phyloP scores from a whole-genome alignment of 2,113 vertebrate species.

The Tetraodon nigroviridis region DNA sequence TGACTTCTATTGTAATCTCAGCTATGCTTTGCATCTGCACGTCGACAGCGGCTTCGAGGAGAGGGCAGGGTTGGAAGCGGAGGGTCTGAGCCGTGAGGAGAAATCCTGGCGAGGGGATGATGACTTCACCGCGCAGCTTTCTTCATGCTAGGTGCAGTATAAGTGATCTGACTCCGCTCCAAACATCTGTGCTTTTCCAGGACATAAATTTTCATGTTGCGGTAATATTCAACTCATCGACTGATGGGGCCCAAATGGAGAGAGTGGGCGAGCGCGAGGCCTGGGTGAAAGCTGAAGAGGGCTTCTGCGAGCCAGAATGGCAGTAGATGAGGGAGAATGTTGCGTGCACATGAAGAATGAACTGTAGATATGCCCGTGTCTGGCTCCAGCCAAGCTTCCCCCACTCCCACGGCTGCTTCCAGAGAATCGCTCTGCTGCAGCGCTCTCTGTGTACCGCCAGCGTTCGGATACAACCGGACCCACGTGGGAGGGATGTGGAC shows the following conservation, averaged over 20 bases:
- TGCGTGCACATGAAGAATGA: constrained; percentile 72
- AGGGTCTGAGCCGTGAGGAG: constrained; percentile 19
- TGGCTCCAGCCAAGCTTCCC: constrained; percentile 47
- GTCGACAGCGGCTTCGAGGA: constrained; percentile 18
- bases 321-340: constrained; percentile 46
- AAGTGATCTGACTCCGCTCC: constrained; percentile 54
- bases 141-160: constrained; percentile 44
- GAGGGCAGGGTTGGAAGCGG: constrained; percentile 33
- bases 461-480: constrained; percentile 22
- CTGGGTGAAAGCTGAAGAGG: constrained; percentile 41
- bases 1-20: constrained; percentile 28
- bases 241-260: constrained; percentile 47
- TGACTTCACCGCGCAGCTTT: constrained; percentile 35
- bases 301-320: constrained; percentile 57
- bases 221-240: constrained; percentile 59
- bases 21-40: constrained; percentile 21
- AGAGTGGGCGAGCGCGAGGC: constrained; percentile 38
- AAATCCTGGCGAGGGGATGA: constrained; percentile 17
- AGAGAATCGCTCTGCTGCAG: constrained; percentile 49
- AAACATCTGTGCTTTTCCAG: constrained; percentile 68
- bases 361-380: constrained; percentile 60
- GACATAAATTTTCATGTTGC: constrained; percentile 57
- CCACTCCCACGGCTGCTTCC: constrained; percentile 53
- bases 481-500: constrained; percentile 11
- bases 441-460: constrained; percentile 17